Evolutionary conservation across 2,797 vertebrate genomes (phyloP), one percentile per base, ranked within the genome.

Genomic region (Acipenser transmontanus): DNA sequence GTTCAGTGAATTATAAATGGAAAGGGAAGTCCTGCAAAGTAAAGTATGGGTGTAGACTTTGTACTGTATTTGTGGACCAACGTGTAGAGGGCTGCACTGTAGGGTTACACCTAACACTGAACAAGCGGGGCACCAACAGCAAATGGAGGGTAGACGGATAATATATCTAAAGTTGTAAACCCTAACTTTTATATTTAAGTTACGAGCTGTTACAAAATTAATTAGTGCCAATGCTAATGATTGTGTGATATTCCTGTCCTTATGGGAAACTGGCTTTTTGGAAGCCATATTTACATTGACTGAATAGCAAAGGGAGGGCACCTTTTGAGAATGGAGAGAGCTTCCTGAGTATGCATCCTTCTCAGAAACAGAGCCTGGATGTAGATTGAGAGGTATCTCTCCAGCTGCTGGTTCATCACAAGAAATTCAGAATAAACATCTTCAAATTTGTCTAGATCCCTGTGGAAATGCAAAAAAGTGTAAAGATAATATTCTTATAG

Each of bases 251-350:
- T 34, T 34, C 34, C 34, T 34, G 34, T 34, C 34, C 34, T 34
- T 34, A 34, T 34, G 34, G 34, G 34, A 34, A 34, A 34, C 34
- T 34, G 34, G 34, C 34, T 34, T 34, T 34, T 4, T 4, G 34
- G 34, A 34, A 34, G 34, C 34, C 34, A 34, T 3, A 34, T 34
- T 34, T 34, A 34, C 34, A 34, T 34, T 34, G 34, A 34, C 34
- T 3, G 34, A 34, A 34, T 34, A 34, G 34, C 34, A 34, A 34
- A 34, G 34, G 34, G 34, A 34, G 47, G 6, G 6, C 68, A 71
- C 72, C 72, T 68, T 61, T 73, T 63, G 47, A 73, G 67, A 68
- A 73, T 57, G 48, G 69, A 63, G n/a, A 73, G 63, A 14, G 72
- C 72, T 56, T 69, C 69, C 59, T 66, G 50, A 50, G 69, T 71